Evolutionary conservation across 2,888 invertebrate species (phyloP), one percentile per base, ranked within the genome.

Genomic region (Zhuqinia jingwanae): DNA sequence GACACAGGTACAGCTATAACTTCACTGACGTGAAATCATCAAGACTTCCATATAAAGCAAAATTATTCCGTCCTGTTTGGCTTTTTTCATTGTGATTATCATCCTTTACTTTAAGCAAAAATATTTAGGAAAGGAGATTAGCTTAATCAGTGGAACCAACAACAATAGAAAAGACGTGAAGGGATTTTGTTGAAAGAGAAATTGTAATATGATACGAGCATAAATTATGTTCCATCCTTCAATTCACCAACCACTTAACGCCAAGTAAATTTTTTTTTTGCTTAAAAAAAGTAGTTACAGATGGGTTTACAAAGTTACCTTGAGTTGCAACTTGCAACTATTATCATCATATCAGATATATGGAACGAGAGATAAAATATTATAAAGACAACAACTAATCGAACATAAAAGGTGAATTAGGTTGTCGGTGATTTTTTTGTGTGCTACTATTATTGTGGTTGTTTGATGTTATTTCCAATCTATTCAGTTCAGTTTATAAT

Each of bases 61-160:
- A 50, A 50, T 73, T 50, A 20, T 73, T 27, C 27, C 27, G 22
- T 8, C 73, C 25, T 30, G 22, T 53, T 50, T 73, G 50, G 27
- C 8, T 73, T 50, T 50, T 53, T 10, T 63, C 63, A 45, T 25
- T 50, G 8, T 53, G n/a, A 30, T 65, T 27, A 63, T 25, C 36
- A 30, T 13, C 25, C 30, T 53, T 58, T 58, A 47, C 25, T 36
- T 36, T 36, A 36, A 3, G 36, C 36, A 36, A 53, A 65, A 30
- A 65, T 58, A 81, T 70, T 56, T 27, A 45, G 58, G 70, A 81
- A 73, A n/a, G n/a, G n/a, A n/a, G n/a, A n/a, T n/a, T n/a, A n/a
- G n/a, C n/a, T 58, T 70, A 81, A 70, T 81, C 58, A 81, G 80
- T 25, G 70, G 58, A 36, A 36, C 36, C 36, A 36, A 3, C 36